Percentiles rank a stretch among this genome's conserved stretches.
phyloP scores from a whole-genome alignment of 2,888 invertebrate genomes.

The Chesias legatella region DNA sequence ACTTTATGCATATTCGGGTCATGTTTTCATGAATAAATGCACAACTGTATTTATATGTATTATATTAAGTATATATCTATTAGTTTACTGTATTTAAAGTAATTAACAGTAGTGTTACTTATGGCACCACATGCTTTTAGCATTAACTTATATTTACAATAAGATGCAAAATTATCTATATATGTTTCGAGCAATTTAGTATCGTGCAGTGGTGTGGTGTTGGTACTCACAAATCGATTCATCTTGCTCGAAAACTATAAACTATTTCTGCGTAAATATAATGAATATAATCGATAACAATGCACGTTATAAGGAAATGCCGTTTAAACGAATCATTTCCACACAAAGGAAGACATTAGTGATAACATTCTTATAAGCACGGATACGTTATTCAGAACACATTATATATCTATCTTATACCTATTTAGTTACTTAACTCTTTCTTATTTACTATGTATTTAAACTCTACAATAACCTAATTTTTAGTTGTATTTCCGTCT shows the following conservation, averaged over 20 bases:
- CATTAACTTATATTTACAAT: constrained; percentile 60
- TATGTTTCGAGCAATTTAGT: constrained; percentile 40
- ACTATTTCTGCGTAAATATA: constrained; percentile 29
- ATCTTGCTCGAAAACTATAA: constrained; percentile 35
- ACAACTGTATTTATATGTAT: constrained; percentile 16
- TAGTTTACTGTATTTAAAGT: constrained; percentile 48
- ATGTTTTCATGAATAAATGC: constrained; percentile 21
- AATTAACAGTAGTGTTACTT: constrained; percentile 59
- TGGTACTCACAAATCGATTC: constrained; percentile 26
- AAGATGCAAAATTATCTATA: constrained; percentile 39
- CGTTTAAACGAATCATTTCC: constrained; percentile 31
- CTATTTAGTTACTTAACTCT: constrained; percentile 25
- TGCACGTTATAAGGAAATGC: constrained; percentile 27
- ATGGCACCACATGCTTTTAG: constrained; percentile 79
- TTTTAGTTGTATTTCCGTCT: constrained; percentile 23
- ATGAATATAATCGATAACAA: constrained; percentile 27
- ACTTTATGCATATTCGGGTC: constrained; percentile 8
- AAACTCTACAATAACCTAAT: constrained; percentile 13
- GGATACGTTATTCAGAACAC: constrained; percentile 7
- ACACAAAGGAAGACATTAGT: constrained; percentile 59
- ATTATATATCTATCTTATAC: constrained; percentile 1
- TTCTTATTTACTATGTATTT: constrained; percentile 13
- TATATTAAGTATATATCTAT: constrained; percentile 26
- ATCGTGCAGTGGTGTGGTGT: constrained; percentile 30
- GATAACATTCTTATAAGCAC: constrained; percentile 44